These are phyloP conservation scores for Grapholita molesta DNA, from an alignment of 1,140 invertebrate genomes.

Conservation along the genomic window DNA sequence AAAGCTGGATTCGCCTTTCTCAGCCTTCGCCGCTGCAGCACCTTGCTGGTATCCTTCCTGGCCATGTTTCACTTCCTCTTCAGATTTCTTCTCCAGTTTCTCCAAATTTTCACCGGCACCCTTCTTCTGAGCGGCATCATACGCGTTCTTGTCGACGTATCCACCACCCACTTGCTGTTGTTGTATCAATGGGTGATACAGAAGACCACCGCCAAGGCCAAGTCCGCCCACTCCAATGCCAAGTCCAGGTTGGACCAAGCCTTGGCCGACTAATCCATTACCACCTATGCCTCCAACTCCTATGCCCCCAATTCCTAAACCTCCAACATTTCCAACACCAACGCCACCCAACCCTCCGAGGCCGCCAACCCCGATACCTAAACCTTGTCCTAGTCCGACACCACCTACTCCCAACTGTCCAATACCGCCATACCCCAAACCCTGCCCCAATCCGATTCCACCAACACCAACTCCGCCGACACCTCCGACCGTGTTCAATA, in stretches of 20 bases:
- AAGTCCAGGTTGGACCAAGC: constrained; percentile 29
- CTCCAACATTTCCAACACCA: constrained; percentile 37
- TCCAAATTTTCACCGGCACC: constrained; percentile 75
- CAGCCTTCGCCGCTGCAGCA: constrained; percentile 68
- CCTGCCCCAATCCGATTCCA: constrained; percentile 38
- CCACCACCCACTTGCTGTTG: constrained; percentile 69
- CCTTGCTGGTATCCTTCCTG: constrained; percentile 77
- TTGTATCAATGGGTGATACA: constrained; percentile 51
- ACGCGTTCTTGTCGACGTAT: constrained; percentile 77
- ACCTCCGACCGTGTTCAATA: constrained; percentile 62
- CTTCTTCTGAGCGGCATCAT: constrained; percentile 78
- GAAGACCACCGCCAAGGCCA: constrained; percentile 44
- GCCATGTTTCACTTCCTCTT: constrained; percentile 75
- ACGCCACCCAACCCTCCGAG: constrained; percentile 28
- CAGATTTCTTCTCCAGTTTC: constrained; percentile 76
- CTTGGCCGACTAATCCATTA: constrained; percentile 29
- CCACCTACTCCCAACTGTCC: constrained; percentile 29
- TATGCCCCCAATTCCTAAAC: constrained; percentile 27
- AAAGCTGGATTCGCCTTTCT: constrained; percentile 78
- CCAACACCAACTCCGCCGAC: constrained; percentile 52
- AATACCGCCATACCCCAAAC: constrained; percentile 21
- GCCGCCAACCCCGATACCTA: constrained; percentile 29
- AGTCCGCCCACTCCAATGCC: constrained; percentile 33
- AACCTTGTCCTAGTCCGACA: constrained; percentile 29
- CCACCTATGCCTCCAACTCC: constrained; percentile 31